These are phyloP conservation scores for Tinea semifulvella DNA, from an alignment of 2,888 invertebrate genomes.

Conservation along the genomic window DNA sequence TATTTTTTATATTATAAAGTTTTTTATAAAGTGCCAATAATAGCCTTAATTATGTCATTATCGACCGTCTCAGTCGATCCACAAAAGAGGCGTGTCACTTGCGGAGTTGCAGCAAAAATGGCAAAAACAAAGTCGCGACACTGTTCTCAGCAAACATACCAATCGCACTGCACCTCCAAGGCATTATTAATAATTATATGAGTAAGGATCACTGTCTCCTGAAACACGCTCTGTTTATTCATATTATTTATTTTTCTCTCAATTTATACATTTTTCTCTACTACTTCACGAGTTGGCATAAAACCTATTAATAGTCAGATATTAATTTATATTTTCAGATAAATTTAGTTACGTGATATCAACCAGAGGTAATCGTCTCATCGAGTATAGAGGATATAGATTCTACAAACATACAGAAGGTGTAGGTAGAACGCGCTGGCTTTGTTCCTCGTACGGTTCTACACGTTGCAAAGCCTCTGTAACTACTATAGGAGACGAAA, in stretches of 20 bases:
- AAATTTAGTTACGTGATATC: background rate
- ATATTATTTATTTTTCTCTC: background rate
- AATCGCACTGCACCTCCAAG: too few relatives aligned
- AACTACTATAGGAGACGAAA: constrained; percentile 12
- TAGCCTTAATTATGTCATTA: too few relatives aligned
- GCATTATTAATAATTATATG: too few relatives aligned
- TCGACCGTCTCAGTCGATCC: too few relatives aligned
- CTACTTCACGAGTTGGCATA: background rate
- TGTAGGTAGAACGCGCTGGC: background rate
- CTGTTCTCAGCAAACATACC: too few relatives aligned
- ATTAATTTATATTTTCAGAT: background rate
- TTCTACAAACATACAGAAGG: background rate
- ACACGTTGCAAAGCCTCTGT: constrained; percentile 17
- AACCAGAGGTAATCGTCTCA: background rate
- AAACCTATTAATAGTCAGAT: background rate
- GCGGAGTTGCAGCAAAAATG: too few relatives aligned
- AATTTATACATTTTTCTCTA: background rate
- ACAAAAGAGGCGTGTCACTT: too few relatives aligned
- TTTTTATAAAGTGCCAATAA: too few relatives aligned
- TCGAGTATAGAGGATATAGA: background rate
- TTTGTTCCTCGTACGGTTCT: background rate
- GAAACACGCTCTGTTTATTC: background rate
- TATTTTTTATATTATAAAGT: too few relatives aligned
- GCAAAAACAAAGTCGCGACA: too few relatives aligned
- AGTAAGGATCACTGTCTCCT: too few relatives aligned